Conservation (phyloP, 2,888 invertebrate species). For the Mongoloraphidia duomilia region DNA sequence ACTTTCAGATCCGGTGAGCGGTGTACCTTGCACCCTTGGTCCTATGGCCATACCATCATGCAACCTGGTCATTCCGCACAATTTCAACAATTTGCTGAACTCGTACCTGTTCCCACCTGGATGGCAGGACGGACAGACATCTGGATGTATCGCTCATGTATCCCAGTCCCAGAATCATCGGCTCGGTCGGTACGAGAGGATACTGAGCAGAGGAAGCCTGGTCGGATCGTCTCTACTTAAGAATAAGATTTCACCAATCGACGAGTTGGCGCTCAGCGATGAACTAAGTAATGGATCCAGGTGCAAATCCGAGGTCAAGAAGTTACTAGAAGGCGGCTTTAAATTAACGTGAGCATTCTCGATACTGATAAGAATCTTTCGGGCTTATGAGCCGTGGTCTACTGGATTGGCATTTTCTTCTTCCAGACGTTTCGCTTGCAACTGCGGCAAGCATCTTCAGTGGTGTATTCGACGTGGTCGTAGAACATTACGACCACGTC, state of each 20-base stretch:
- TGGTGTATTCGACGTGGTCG: too few species aligned
- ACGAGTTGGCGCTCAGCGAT: constrained; percentile 20
- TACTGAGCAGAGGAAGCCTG: constrained; percentile 21
- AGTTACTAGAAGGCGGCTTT: constrained; percentile 44
- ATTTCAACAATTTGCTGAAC: constrained; percentile 64
- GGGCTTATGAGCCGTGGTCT: too few species aligned
- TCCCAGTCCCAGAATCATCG: constrained; percentile 12
- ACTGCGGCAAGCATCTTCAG: too few species aligned
- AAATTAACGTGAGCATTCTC: constrained; percentile 44
- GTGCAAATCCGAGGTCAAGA: constrained; percentile 22
- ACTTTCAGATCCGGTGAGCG: constrained; percentile 49
- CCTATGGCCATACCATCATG: constrained; percentile 40
- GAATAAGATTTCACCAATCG: constrained; percentile 27
- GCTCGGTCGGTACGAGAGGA: constrained; percentile 30
- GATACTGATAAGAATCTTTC: too few species aligned
- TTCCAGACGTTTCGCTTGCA: too few species aligned
- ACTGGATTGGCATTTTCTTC: too few species aligned
- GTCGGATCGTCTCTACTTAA: constrained; percentile 23
- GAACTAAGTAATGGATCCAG: constrained; percentile 23
- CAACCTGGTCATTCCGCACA: constrained; percentile 47
- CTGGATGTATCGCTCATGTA: not conserved
- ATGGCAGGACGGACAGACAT: not conserved
- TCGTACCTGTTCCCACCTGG: constrained; percentile 49
- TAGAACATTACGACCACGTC: too few species aligned
- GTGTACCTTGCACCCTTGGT: constrained; percentile 56